phyloP scores from a whole-genome alignment of 2,797 vertebrate species.

The Hoplostethus mediterraneus region DNA sequence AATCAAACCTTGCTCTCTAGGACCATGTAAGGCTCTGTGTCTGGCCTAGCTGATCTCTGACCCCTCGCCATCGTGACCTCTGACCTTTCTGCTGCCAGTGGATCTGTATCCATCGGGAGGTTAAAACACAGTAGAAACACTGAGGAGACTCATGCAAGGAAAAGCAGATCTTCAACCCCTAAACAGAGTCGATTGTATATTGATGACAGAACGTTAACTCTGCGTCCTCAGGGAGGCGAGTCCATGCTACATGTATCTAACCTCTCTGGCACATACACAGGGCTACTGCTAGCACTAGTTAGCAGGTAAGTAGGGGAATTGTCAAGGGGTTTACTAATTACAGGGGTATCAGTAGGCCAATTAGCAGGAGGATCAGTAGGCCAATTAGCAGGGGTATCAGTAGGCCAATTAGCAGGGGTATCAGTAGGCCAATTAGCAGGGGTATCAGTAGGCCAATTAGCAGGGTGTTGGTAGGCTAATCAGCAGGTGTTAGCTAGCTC shows the following conservation, averaged over 20 bases:
- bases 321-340: not conserved
- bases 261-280: not conserved
- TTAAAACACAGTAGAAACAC: constrained; percentile 16
- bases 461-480: constrained; percentile 6
- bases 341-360: not conserved
- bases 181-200: too few relatives aligned
- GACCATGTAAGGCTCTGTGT: constrained; percentile 51
- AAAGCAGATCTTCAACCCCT: too few relatives aligned
- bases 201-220: too few relatives aligned
- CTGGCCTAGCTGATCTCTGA: not conserved
- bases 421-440: constrained; percentile 1
- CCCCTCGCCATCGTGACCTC: not conserved
- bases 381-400: not conserved
- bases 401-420: not conserved
- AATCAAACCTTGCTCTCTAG: constrained; percentile 38
- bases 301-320: constrained; percentile 15
- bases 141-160: constrained; percentile 10
- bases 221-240: too few relatives aligned
- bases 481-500: not conserved
- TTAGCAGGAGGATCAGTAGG: not conserved
- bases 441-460: not conserved
- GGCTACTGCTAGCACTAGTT: not conserved
- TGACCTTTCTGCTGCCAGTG: too few relatives aligned
- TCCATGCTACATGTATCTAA: constrained; percentile 1
- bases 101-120: not conserved